phyloP scores from a whole-genome alignment of 2,888 invertebrate genomes.

The Aplocera efformata region DNA sequence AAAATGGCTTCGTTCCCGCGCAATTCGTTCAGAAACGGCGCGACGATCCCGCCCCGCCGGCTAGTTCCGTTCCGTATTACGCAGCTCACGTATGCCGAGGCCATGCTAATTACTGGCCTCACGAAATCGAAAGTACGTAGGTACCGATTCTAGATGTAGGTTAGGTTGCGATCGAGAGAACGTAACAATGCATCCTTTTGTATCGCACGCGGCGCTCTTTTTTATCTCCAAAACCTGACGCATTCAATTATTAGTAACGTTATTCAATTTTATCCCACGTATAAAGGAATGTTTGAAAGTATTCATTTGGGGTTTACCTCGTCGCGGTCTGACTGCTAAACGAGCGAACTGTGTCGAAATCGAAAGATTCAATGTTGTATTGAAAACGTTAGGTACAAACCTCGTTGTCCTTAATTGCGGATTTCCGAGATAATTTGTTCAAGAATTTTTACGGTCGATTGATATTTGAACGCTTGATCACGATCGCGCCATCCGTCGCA shows the following conservation, averaged over 20 bases:
- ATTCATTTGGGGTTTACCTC: constrained; percentile 39
- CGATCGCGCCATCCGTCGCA: constrained; percentile 41
- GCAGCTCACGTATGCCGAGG: constrained; percentile 67
- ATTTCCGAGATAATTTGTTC: constrained; percentile 49
- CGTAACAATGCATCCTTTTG: constrained; percentile 44
- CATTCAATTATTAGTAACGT: constrained; percentile 22
- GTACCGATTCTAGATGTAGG: constrained; percentile 52
- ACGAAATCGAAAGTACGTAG: constrained; percentile 74
- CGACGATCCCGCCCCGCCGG: constrained; percentile 41
- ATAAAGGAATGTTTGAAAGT: constrained; percentile 29
- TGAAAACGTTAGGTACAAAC: constrained; percentile 13
- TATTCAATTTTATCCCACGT: constrained; percentile 1
- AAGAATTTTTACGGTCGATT: constrained; percentile 39
- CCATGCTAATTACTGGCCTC: constrained; percentile 74
- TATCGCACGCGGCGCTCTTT: constrained; percentile 28
- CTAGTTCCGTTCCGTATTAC: constrained; percentile 69
- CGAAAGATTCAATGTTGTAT: constrained; percentile 39
- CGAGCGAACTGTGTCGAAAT: constrained; percentile 39
- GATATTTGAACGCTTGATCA: constrained; percentile 35
- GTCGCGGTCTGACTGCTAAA: constrained; percentile 21
- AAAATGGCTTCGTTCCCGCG: constrained; percentile 54
- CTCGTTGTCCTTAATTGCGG: constrained; percentile 40
- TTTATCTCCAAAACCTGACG: constrained; percentile 32
- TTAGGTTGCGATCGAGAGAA: constrained; percentile 56
- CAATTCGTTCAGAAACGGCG: constrained; percentile 26